These are phyloP conservation scores for Pollenia amentaria DNA, from an alignment of 2,888 invertebrate species.

Conservation along the genomic window DNA sequence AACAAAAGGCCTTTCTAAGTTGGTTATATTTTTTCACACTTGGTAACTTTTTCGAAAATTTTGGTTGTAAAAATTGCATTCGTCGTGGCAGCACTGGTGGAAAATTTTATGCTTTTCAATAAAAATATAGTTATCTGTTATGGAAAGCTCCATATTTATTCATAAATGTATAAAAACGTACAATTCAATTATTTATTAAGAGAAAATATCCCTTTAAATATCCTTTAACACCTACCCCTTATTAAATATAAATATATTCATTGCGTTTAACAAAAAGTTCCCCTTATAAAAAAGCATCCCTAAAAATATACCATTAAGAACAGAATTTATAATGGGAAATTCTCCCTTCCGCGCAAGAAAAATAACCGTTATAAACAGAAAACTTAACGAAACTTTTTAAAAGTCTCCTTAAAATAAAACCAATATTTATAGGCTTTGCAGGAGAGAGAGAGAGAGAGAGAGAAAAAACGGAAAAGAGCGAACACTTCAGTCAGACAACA, in stretches of 20 bases:
- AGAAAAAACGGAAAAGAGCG: not conserved
- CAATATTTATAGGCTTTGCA: conserved; percentile 18
- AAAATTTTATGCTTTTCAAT: too few relatives aligned
- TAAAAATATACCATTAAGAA: conserved; percentile 22
- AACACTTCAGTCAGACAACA: conserved; percentile 1
- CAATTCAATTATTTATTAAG: conserved; percentile 2
- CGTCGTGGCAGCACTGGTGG: too few relatives aligned
- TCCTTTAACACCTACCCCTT: not conserved
- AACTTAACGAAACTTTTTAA: conserved; percentile 61
- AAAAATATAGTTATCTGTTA: too few relatives aligned
- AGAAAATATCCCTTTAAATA: conserved; percentile 46
- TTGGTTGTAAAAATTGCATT: too few relatives aligned
- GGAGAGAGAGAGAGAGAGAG: not conserved
- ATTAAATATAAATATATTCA: not conserved
- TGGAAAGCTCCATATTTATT: too few relatives aligned
- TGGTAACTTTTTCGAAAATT: too few relatives aligned
- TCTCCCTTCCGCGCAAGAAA: not conserved
- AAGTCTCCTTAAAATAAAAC: conserved; percentile 9
- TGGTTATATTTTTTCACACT: too few relatives aligned
- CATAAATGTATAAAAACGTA: not conserved
- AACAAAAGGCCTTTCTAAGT: too few relatives aligned
- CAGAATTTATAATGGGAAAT: not conserved
- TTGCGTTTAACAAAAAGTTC: not conserved
- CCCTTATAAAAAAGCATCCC: conserved; percentile 15
- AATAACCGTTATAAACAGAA: conserved; percentile 40